Evolutionary conservation across 2,113 vertebrate species (phyloP), one percentile per base, ranked within the genome.

Genomic region (Plectropomus leopardus): DNA sequence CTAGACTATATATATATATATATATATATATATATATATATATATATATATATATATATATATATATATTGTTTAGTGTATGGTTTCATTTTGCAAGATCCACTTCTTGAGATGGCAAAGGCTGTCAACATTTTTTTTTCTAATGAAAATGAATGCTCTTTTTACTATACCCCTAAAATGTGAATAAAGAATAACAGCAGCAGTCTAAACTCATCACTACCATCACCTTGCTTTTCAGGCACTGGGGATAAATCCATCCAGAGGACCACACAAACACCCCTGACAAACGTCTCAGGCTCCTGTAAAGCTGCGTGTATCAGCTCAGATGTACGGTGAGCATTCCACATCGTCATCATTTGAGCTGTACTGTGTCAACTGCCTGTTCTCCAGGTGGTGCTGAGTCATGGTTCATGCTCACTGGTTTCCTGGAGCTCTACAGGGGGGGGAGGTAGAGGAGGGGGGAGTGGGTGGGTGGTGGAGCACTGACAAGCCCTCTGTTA

Each of bases 311-410:
- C 47, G 26, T 45, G 59, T 65, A 36, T 77, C 59, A 57, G 67
- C 66, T 77, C 82, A 70, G 65, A 81, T 82, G 40, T 72, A 73
- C 16, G 2, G 16, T 4, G 44, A 78, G 68, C 24, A n/a, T 50
- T 74, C 47, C 61, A 81, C 79, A 50, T 48, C 28, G 64, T 86
- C 87, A 90, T 89, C 80, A 80, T 72, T 44, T 55, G 54, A 82
- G 78, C 50, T 53, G 61, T 44, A 77, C 79, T 68, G 36, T 80
- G 64, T 78, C 66, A 84, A 70, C 66, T 51, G 75, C 72, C 55
- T 75, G 60, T 65, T 80, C 73, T 72, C 76, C 85, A 90, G 85
- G 90, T 88, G 83, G 24, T 87, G 86, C 64, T 69, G 78, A 90
- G 68, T 87, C 82, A 78, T 63, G 63, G 72, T 67, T 84, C 63